Percentiles rank a stretch among this genome's conserved stretches.
These are phyloP conservation scores for Ibycter americanus DNA, from an alignment of 2,797 vertebrate species.

Conservation along the genomic window DNA sequence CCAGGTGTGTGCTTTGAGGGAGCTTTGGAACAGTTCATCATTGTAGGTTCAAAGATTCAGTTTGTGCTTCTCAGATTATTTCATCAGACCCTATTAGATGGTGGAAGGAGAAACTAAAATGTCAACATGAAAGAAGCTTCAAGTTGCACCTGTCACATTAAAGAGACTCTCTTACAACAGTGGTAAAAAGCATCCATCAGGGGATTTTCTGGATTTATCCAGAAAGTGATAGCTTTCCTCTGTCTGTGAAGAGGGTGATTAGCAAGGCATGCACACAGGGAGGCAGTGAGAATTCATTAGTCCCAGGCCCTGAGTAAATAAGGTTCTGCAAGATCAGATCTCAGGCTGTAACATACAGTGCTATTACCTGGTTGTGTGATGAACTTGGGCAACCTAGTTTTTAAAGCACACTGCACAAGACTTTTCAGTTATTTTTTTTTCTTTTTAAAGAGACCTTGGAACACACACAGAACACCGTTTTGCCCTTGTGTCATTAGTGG, in stretches of 20 bases:
- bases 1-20: background rate
- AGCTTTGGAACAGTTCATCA: slow-evolving; percentile 20
- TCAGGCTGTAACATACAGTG: background rate
- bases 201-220: background rate
- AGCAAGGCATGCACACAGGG: background rate
- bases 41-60: background rate
- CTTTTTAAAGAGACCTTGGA: background rate
- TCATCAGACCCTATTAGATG: background rate
- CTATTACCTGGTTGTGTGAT: background rate
- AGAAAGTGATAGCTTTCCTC: background rate
- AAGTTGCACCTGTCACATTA: slow-evolving; percentile 13
- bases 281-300: background rate
- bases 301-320: background rate
- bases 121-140: slow-evolving; percentile 5
- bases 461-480: background rate
- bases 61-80: background rate
- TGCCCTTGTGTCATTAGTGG: background rate
- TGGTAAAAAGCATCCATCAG: background rate
- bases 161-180: slow-evolving; percentile 1
- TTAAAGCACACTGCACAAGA: background rate
- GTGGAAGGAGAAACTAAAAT: background rate
- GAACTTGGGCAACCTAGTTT: background rate
- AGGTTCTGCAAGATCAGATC: background rate
- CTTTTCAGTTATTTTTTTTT: background rate
- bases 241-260: background rate